These are phyloP conservation scores for Omphaloscelis lunosa DNA, from an alignment of 2,888 invertebrate genomes.

Conservation along the genomic window DNA sequence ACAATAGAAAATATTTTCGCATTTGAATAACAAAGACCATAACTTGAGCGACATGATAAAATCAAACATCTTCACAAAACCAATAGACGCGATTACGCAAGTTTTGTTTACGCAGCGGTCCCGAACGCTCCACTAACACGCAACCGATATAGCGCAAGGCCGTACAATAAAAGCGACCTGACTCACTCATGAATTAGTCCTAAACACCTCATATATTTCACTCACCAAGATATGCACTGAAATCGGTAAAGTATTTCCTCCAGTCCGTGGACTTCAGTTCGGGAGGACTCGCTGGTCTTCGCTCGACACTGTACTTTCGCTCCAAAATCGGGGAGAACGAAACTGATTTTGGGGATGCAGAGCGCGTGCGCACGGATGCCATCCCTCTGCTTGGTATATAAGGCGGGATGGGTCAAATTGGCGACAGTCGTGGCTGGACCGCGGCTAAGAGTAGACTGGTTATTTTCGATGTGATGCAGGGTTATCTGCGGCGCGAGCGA, in stretches of 20 bases:
- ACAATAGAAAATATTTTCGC: slow-evolving; percentile 40
- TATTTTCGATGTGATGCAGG: slow-evolving; percentile 86
- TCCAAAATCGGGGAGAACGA: slow-evolving; percentile 92
- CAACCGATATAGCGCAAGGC: slow-evolving; percentile 88
- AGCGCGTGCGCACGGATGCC: slow-evolving; percentile 92
- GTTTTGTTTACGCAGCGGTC: slow-evolving; percentile 85
- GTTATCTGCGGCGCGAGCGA: slow-evolving; percentile 87
- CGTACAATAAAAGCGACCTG: slow-evolving; percentile 84
- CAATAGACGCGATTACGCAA: slow-evolving; percentile 81
- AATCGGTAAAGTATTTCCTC: slow-evolving; percentile 88
- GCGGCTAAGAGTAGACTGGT: slow-evolving; percentile 87
- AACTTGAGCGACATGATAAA: slow-evolving; percentile 49
- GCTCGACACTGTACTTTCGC: slow-evolving; percentile 89
- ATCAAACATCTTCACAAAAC: slow-evolving; percentile 59
- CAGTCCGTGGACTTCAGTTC: slow-evolving; percentile 85
- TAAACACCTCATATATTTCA: slow-evolving; percentile 69
- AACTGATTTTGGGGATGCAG: slow-evolving; percentile 92
- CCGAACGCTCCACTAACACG: slow-evolving; percentile 86
- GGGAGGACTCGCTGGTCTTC: slow-evolving; percentile 81
- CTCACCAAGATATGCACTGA: slow-evolving; percentile 90
- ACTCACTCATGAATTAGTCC: slow-evolving; percentile 80
- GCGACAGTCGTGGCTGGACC: slow-evolving; percentile 88
- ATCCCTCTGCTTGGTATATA: slow-evolving; percentile 88
- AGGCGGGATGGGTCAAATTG: slow-evolving; percentile 77
- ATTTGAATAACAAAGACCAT: slow-evolving; percentile 42